phyloP scores from a whole-genome alignment of 2,888 invertebrate genomes.

The Choreutis nemorana region DNA sequence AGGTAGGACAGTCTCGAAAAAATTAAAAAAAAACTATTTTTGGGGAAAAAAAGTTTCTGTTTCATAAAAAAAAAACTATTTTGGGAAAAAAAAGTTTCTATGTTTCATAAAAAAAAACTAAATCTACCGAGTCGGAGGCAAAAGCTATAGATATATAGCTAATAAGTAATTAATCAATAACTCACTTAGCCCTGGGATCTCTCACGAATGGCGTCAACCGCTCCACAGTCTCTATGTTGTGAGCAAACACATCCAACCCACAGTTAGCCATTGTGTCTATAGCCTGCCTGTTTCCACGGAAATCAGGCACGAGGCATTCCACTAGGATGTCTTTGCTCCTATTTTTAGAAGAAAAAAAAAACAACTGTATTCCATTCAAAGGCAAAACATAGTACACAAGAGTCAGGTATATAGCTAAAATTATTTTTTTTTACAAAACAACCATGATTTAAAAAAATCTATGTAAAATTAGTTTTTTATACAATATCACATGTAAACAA shows the following conservation, averaged over 20 bases:
- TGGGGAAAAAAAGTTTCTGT: neutral
- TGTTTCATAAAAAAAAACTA: no score
- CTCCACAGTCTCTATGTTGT: constrained; percentile 98
- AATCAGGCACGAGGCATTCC: constrained; percentile 97
- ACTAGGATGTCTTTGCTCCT: constrained; percentile 87
- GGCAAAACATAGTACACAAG: neutral
- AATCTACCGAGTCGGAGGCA: no score
- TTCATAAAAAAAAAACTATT: neutral
- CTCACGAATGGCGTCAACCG: constrained; percentile 89
- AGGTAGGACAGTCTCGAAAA: no score
- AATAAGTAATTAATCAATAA: constrained; percentile 17
- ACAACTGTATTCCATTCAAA: no score
- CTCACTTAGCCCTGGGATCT: constrained; percentile 91
- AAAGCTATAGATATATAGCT: neutral
- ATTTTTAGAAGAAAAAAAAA: neutral
- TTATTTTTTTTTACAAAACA: neutral
- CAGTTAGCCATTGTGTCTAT: constrained; percentile 79
- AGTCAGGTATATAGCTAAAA: neutral
- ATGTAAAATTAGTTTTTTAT: neutral
- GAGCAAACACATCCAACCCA: constrained; percentile 96
- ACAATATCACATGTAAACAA: neutral
- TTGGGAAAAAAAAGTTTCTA: no score
- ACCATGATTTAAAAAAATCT: neutral
- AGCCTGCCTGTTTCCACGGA: constrained; percentile 80
- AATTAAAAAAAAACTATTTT: no score